Evolutionary conservation across 1,140 invertebrate genomes (phyloP).

Genomic region (Bradynema listronoti): DNA sequence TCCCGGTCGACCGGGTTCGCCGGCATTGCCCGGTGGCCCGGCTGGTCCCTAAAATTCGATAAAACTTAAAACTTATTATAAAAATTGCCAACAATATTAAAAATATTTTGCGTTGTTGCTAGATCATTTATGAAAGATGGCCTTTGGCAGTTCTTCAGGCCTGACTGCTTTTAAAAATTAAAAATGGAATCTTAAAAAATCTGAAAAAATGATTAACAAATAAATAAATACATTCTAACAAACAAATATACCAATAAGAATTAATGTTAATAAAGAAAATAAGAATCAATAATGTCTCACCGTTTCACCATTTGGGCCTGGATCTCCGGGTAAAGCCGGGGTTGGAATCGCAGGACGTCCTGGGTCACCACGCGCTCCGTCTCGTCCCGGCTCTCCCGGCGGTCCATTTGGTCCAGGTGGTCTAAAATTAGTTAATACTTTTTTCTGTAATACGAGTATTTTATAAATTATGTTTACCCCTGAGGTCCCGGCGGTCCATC

Average conservation of each 20-base stretch:
- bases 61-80: not conserved
- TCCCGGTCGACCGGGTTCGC: constrained; percentile 41
- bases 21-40: constrained; percentile 45
- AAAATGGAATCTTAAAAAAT: constrained; percentile 4
- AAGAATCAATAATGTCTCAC: constrained; percentile 20
- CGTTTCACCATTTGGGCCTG: constrained; percentile 51
- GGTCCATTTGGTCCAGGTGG: constrained; percentile 43
- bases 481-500: constrained; percentile 48
- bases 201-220: constrained; percentile 8
- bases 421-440: constrained; percentile 22
- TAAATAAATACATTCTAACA: constrained; percentile 5
- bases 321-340: constrained; percentile 54
- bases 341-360: constrained; percentile 57
- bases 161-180: not conserved
- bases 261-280: not conserved
- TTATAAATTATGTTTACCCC: constrained; percentile 4
- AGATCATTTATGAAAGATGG: not conserved
- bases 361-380: constrained; percentile 53
- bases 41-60: constrained; percentile 33
- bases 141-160: not conserved
- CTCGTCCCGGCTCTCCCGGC: constrained; percentile 46
- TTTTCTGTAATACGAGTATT: constrained; percentile 11
- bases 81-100: not conserved
- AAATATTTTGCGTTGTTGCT: not conserved
- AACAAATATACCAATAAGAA: not conserved